Base-by-base conservation (phyloP, 2,797 vertebrate genomes). In the Sparidentex hasta region DNA sequence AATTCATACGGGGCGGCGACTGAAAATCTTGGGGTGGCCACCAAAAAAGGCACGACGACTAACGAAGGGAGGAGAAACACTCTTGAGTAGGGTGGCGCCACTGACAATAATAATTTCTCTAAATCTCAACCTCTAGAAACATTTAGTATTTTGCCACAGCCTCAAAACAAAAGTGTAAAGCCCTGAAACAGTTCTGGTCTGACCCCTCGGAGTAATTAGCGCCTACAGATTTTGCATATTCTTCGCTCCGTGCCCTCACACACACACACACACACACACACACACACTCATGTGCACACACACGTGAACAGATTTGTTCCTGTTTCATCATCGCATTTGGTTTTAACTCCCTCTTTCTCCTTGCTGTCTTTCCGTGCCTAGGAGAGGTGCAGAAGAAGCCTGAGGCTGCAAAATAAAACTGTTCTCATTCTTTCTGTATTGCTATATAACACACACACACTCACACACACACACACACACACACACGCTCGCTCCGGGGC, bases 371-470 rank as follows among this genome's bases (percentile, higher is more conserved):
- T 81, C 56, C 55, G 21, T 80, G 76, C 80, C 67, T 82, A 25
- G 56, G 66, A 78, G 81, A 87, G 76, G 57, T 74, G 76, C 81
- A 85, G 71, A 83, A 78, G 29, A 82, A 73, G 88, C 91, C 90
- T 8, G 74, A 71, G 80, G 87, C 84, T 79, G 75, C 13, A 85
- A 59, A 65, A 86, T 62, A 86, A 64, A 59, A 25, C 58, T 29
- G 43, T 67, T 81, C 75, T 79, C 43, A 71, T 59, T 61, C 50
- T 4, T 71, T 27, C 21, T 0, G 65, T 44, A 29, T 76, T 21
- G 5, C 76, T 69, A 41, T 0, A 55, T 56, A 27, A 51, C 20
- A 11, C 44, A 62, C 11, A 41, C 41, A 27, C 25, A 27, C 25
- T 2, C 25, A 27, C 25, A 27, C 63, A 55, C 62, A 43, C 27